These are phyloP conservation scores for Smutsia temminckii DNA, from an alignment of 2,797 vertebrate species.

Conservation along the genomic window DNA sequence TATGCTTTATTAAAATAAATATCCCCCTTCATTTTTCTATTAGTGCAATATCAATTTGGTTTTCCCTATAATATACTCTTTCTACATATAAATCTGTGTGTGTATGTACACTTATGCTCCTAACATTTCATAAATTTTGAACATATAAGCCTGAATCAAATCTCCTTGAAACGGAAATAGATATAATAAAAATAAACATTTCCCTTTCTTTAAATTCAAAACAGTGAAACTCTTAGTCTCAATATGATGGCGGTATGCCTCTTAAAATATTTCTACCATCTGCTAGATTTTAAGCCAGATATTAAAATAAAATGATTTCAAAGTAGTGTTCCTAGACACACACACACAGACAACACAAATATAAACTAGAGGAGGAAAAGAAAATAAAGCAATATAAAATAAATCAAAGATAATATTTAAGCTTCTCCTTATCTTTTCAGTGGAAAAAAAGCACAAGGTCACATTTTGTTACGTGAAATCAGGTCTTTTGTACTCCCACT, in stretches of 20 bases:
- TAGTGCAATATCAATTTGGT: not conserved
- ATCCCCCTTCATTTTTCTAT: not conserved
- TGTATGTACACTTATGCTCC: not conserved
- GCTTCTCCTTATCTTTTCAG: not conserved
- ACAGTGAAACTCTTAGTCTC: constrained; percentile 25
- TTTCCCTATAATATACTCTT: not conserved
- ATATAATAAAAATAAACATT: constrained; percentile 64
- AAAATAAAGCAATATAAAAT: constrained; percentile 3
- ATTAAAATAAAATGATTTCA: constrained; percentile 48
- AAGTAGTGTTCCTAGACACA: not conserved
- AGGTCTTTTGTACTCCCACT: not conserved
- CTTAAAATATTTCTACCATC: constrained; percentile 59
- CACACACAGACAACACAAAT: not conserved
- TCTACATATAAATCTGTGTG: not conserved
- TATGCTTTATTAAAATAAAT: constrained; percentile 45
- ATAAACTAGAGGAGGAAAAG: not conserved
- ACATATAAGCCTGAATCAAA: constrained; percentile 36
- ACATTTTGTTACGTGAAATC: constrained; percentile 2
- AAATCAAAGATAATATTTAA: not conserved
- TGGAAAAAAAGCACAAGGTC: not conserved
- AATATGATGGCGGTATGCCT: not conserved
- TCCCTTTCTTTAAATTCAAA: constrained; percentile 50
- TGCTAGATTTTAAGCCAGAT: constrained; percentile 26
- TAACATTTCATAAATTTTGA: constrained; percentile 59
- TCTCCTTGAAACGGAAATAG: constrained; percentile 53